These are phyloP conservation scores for Euzetes globulus DNA, from an alignment of 2,888 invertebrate genomes.

Conservation along the genomic window DNA sequence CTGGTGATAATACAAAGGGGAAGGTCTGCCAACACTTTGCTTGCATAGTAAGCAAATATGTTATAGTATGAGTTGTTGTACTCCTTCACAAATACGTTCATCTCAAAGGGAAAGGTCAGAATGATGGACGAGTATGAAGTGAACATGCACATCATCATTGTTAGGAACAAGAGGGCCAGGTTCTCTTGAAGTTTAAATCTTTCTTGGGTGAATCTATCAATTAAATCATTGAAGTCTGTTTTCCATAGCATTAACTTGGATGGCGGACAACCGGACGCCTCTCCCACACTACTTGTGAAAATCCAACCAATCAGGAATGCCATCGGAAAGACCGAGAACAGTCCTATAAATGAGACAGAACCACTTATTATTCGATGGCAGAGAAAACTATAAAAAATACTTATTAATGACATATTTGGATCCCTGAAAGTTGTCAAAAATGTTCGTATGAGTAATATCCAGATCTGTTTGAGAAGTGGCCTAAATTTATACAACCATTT, in stretches of 20 bases:
- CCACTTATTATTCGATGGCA: too few relatives aligned
- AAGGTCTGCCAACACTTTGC: constrained; percentile 20
- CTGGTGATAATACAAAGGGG: constrained; percentile 17
- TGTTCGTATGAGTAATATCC: background rate
- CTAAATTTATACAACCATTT: too few relatives aligned
- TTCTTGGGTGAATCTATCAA: background rate
- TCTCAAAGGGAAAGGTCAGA: constrained; percentile 12
- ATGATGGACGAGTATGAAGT: background rate
- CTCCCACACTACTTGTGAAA: constrained; percentile 9
- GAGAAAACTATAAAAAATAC: background rate
- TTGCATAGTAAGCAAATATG: constrained; percentile 22
- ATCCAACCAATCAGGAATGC: constrained; percentile 21
- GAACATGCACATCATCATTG: constrained; percentile 10
- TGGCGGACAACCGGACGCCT: constrained; percentile 21
- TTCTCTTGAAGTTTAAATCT: constrained; percentile 22
- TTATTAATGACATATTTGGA: background rate
- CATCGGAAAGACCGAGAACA: background rate
- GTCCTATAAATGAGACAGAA: background rate
- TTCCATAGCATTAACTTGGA: constrained; percentile 29
- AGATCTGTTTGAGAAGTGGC: too few relatives aligned
- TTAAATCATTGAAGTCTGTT: background rate
- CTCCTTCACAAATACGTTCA: constrained; percentile 24
- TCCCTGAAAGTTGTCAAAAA: background rate
- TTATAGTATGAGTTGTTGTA: constrained; percentile 23
- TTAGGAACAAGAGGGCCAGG: constrained; percentile 14